Percentiles rank a stretch among this genome's conserved stretches.
Conservation (phyloP, 1,140 invertebrate genomes). For the Lepidurus apus region DNA sequence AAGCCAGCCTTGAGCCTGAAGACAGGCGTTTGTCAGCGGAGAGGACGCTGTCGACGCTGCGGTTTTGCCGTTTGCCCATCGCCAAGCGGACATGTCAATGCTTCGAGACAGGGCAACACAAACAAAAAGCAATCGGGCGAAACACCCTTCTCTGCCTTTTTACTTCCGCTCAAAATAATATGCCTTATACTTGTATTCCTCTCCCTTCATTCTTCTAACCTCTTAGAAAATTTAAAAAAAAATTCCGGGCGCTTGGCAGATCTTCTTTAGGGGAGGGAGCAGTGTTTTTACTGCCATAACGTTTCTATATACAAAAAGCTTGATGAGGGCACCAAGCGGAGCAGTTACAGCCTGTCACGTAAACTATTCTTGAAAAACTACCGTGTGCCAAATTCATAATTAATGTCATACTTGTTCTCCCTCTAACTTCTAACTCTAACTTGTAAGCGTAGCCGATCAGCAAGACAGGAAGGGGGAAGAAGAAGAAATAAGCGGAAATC, state of each 20-base stretch:
- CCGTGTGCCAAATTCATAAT: constrained; percentile 17
- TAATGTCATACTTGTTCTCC: constrained; percentile 4
- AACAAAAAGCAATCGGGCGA: constrained; percentile 21
- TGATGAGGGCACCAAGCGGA: background rate
- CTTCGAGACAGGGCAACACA: constrained; percentile 1
- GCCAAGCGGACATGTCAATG: background rate
- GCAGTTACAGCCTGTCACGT: background rate
- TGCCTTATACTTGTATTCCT: background rate
- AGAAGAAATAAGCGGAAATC: background rate
- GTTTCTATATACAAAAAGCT: background rate
- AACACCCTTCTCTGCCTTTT: background rate
- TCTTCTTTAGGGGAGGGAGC: background rate
- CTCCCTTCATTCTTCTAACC: background rate
- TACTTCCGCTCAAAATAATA: background rate
- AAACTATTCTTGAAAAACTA: constrained; percentile 1
- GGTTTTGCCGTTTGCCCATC: background rate
- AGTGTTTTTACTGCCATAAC: background rate
- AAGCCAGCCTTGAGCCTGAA: background rate
- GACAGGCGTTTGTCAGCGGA: constrained; percentile 9
- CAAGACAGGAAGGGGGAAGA: background rate
- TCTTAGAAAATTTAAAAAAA: background rate
- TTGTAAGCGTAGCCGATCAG: constrained; percentile 17
- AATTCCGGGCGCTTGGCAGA: background rate
- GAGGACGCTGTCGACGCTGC: constrained; percentile 12
- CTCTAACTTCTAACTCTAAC: no score